Conservation (phyloP, 2,113 vertebrate species). For the Macquaria ambigua region DNA sequence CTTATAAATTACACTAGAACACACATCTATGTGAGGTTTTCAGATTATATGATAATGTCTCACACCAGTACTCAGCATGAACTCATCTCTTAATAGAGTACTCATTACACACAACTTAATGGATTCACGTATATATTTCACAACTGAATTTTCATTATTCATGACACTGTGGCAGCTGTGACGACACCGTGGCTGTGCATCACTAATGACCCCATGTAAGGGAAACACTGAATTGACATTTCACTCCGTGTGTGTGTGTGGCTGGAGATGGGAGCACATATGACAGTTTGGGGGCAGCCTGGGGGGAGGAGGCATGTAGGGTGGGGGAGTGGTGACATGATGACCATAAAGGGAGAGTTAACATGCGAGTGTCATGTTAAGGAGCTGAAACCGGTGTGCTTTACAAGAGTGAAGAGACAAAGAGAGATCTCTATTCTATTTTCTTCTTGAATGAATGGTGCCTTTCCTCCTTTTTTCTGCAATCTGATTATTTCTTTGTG, state of each 20-base stretch:
- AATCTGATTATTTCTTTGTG: constrained; percentile 10
- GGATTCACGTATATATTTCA: constrained; percentile 1
- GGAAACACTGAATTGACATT: constrained; percentile 72
- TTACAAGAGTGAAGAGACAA: not conserved
- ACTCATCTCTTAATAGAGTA: constrained; percentile 3
- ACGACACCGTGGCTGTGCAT: constrained; percentile 25
- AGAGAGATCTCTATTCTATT: not conserved
- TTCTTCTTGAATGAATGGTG: constrained; percentile 10
- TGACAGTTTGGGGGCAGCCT: constrained; percentile 83
- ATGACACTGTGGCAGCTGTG: constrained; percentile 14
- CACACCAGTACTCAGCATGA: not conserved
- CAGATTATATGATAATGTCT: not conserved
- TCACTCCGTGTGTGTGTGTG: constrained; percentile 41
- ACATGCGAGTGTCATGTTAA: constrained; percentile 65
- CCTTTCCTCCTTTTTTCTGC: not conserved
- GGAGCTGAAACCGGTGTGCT: not conserved
- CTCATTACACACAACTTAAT: not conserved
- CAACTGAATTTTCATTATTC: not conserved
- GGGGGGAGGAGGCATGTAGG: constrained; percentile 48
- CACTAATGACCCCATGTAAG: constrained; percentile 56
- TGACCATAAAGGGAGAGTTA: constrained; percentile 68
- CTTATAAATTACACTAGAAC: constrained; percentile 14
- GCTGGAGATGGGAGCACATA: constrained; percentile 72
- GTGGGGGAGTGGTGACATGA: constrained; percentile 36
- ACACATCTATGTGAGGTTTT: not conserved